Evolutionary conservation across 2,797 vertebrate genomes (phyloP).

Genomic region (Pipistrellus pygmaeus): DNA sequence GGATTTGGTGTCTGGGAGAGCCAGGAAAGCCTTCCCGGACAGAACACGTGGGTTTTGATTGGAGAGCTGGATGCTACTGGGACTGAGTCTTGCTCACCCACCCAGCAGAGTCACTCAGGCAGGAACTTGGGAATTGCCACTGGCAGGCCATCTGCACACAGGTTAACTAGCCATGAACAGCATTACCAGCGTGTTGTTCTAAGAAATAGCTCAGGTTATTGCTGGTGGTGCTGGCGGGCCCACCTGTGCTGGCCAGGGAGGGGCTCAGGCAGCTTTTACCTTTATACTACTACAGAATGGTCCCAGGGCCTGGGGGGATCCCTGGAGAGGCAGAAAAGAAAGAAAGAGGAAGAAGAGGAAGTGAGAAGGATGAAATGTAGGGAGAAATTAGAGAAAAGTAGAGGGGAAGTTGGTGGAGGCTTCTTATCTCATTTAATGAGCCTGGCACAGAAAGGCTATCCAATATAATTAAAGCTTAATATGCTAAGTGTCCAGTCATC

Average conservation of each 20-base stretch:
- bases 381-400: neutral
- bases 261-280: neutral
- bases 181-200: neutral
- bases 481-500: too few relatives aligned
- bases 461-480: too few relatives aligned
- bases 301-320: neutral
- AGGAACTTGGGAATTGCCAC: neutral
- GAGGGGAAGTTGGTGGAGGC: neutral
- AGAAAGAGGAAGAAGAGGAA: neutral
- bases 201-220: neutral
- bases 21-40: neutral
- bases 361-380: neutral
- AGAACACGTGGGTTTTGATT: neutral
- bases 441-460: neutral
- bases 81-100: accelerated
- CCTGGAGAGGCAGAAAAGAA: neutral
- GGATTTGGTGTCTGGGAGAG: neutral
- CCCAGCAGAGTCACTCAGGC: neutral
- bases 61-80: neutral
- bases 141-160: neutral
- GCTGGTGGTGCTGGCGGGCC: neutral
- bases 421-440: neutral
- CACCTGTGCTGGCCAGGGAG: neutral
- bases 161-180: neutral
- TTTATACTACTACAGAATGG: neutral